Conservation (phyloP, 2,113 vertebrate genomes). For the Haliaeetus leucogaster region DNA sequence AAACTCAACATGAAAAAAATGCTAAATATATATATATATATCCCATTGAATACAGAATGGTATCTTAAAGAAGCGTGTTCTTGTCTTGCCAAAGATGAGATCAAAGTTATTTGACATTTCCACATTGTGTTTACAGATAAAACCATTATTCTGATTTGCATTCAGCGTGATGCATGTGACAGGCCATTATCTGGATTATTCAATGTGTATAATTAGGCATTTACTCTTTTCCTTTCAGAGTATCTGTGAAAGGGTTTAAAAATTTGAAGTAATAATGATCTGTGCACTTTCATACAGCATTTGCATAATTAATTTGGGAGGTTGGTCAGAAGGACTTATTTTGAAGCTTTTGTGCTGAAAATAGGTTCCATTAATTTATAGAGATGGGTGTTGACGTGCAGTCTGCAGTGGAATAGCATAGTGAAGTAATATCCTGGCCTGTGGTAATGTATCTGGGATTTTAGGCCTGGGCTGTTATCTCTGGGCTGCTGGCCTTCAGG, state of each 20-base stretch:
- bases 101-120: neutral
- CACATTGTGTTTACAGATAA: slow-evolving; percentile 5
- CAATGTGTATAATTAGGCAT: neutral
- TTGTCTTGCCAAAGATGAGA: neutral
- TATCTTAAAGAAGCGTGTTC: neutral
- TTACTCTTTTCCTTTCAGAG: neutral
- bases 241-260: neutral
- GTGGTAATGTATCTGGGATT: neutral
- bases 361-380: neutral
- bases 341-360: neutral
- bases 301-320: slow-evolving; percentile 15
- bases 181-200: slow-evolving; percentile 21
- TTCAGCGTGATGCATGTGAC: slow-evolving; percentile 2
- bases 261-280: neutral
- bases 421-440: neutral
- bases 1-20: neutral
- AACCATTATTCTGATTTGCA: neutral
- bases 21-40: neutral
- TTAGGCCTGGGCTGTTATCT: neutral
- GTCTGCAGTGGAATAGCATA: neutral
- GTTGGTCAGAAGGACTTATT: neutral
- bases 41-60: neutral
- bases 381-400: neutral
- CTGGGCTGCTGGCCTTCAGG: neutral
- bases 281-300: neutral